A percentile compares a stretch with the other conserved stretches of the same genome.
phyloP scores from a whole-genome alignment of 1,140 invertebrate species.

The Heliconius hewitsoni region DNA sequence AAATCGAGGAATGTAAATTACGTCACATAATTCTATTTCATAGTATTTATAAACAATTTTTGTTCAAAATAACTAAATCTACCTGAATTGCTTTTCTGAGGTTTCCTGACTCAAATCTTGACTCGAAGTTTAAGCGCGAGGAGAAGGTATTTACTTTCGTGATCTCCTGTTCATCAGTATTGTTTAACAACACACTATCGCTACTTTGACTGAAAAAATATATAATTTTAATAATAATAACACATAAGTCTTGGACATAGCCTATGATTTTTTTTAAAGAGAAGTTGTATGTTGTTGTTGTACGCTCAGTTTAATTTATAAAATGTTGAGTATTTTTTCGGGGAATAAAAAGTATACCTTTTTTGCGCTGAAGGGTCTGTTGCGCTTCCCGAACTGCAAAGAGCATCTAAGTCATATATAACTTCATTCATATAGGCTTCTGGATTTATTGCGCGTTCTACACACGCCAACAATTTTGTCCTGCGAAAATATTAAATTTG shows the following conservation, averaged over 20 bases:
- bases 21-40: not conserved
- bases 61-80: not conserved
- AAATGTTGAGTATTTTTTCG: no score
- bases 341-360: slow-evolving; percentile 47
- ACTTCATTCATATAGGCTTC: slow-evolving; percentile 83
- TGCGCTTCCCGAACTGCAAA: slow-evolving; percentile 50
- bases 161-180: slow-evolving; percentile 84
- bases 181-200: slow-evolving; percentile 71
- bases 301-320: no score
- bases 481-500: slow-evolving; percentile 41
- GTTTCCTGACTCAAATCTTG: slow-evolving; percentile 95
- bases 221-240: not conserved
- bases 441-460: slow-evolving; percentile 84
- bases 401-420: slow-evolving; percentile 88
- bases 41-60: not conserved
- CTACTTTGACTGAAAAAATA: slow-evolving; percentile 51
- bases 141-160: slow-evolving; percentile 77
- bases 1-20: no score
- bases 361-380: slow-evolving; percentile 49
- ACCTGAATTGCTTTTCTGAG: slow-evolving; percentile 93
- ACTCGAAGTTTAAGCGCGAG: slow-evolving; percentile 89
- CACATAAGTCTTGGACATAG: no score
- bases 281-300: not conserved
- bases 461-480: slow-evolving; percentile 82
- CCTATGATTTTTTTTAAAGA: not conserved